phyloP scores from a whole-genome alignment of 2,888 invertebrate genomes.

The Pimpla rufipes region DNA sequence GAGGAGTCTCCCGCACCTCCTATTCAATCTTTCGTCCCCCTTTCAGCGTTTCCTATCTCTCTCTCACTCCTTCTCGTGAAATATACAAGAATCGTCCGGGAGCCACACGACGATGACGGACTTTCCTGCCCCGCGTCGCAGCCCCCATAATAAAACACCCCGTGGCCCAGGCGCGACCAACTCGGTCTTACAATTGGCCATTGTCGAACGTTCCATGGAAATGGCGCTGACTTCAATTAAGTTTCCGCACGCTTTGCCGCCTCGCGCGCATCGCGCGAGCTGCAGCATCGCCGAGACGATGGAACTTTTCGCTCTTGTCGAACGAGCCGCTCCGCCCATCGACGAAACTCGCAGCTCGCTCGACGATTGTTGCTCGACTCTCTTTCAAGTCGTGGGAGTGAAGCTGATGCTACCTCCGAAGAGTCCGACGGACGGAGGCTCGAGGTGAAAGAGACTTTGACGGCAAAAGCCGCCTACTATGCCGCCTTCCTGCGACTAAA shows the following conservation, averaged over 20 bases:
- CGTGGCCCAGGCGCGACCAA: conserved; percentile 69
- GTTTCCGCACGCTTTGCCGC: conserved; percentile 80
- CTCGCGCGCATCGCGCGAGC: conserved; percentile 1
- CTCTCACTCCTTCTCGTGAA: conserved; percentile 13
- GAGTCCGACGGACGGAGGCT: conserved; percentile 10
- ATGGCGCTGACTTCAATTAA: conserved; percentile 82
- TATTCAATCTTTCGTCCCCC: too few species aligned
- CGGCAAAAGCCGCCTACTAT: conserved; percentile 56
- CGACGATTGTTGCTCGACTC: conserved; percentile 72
- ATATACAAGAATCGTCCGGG: conserved; percentile 23
- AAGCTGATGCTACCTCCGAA: conserved; percentile 54
- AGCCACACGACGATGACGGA: conserved; percentile 56
- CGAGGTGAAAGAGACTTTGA: conserved; percentile 55
- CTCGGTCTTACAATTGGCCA: conserved; percentile 78
- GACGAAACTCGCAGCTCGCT: conserved; percentile 62
- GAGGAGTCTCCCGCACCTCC: too few species aligned
- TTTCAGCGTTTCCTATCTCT: conserved; percentile 38
- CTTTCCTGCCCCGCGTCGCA: conserved; percentile 70
- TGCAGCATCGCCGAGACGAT: conserved; percentile 61
- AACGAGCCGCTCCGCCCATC: conserved; percentile 76
- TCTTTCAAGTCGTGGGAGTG: conserved; percentile 74
- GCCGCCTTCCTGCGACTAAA: conserved; percentile 27
- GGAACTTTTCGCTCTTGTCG: conserved; percentile 48
- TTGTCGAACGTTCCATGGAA: conserved; percentile 80
- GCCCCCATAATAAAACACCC: conserved; percentile 84